Percentiles rank a stretch among this genome's conserved stretches.
Conservation (phyloP, 2,888 invertebrate genomes). For the Spilarctia lutea region DNA sequence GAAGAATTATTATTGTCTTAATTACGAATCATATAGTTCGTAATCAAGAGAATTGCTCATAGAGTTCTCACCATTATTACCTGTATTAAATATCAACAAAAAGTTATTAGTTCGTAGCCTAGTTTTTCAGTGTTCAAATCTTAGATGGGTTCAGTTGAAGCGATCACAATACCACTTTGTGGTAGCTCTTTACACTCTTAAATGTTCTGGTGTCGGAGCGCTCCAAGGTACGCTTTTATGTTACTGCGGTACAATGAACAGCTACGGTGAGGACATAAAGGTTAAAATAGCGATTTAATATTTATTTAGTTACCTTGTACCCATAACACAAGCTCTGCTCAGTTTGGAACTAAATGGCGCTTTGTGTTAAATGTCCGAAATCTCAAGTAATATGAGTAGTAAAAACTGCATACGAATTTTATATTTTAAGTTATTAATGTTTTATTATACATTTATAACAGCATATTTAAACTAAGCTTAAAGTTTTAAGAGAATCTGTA, state of each 20-base stretch:
- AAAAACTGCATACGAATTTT: too few species aligned
- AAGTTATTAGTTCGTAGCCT: slow-evolving; percentile 32
- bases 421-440: too few species aligned
- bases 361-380: too few species aligned
- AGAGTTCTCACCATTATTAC: not conserved
- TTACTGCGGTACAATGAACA: slow-evolving; percentile 45
- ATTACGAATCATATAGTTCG: too few species aligned
- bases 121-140: slow-evolving; percentile 40
- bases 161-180: slow-evolving; percentile 52
- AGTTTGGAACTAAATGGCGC: too few species aligned
- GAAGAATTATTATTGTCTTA: too few species aligned
- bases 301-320: too few species aligned
- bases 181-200: slow-evolving; percentile 42
- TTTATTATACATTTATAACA: not conserved
- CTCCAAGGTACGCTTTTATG: slow-evolving; percentile 48
- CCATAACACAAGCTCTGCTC: too few species aligned
- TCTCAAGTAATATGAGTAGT: too few species aligned
- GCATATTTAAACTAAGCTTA: too few species aligned
- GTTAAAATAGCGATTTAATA: slow-evolving; percentile 21
- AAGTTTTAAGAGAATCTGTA: too few species aligned
- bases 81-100: slow-evolving; percentile 18
- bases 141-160: slow-evolving; percentile 32
- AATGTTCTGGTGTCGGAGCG: slow-evolving; percentile 50
- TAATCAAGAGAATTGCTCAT: not conserved
- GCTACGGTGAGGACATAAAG: slow-evolving; percentile 3